Conservation (phyloP, 2,797 vertebrate species). For the Orestias chungarensis region DNA sequence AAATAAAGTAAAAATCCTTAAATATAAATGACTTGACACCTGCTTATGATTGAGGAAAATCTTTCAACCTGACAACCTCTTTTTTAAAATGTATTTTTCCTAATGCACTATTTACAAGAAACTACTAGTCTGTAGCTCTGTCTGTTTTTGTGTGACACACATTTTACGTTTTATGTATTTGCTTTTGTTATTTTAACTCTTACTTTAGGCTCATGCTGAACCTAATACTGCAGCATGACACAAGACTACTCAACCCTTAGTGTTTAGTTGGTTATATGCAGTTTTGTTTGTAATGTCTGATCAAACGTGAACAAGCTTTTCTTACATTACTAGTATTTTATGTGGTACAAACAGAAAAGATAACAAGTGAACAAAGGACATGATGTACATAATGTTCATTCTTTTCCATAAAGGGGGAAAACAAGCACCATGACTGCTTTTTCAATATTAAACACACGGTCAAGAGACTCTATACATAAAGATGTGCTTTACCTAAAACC, state of each 20-base stretch:
- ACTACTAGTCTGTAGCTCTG: constrained; percentile 7
- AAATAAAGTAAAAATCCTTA: constrained; percentile 13
- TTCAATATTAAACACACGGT: too few relatives aligned
- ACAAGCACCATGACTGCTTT: background rate
- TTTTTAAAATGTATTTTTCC: constrained; percentile 51
- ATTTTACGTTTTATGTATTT: constrained; percentile 35
- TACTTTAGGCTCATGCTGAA: background rate
- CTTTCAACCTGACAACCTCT: constrained; percentile 41
- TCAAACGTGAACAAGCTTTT: background rate
- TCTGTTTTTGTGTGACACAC: constrained; percentile 8
- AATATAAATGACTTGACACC: constrained; percentile 31
- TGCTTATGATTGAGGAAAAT: constrained; percentile 29
- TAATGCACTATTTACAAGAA: constrained; percentile 61
- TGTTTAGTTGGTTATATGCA: background rate
- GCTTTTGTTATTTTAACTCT: constrained; percentile 3
- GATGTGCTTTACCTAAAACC: constrained; percentile 66
- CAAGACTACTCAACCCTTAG: background rate
- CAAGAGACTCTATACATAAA: constrained; percentile 45
- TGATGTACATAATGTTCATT: constrained; percentile 1
- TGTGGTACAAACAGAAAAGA: background rate
- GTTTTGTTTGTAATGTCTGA: background rate
- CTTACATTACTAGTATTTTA: background rate
- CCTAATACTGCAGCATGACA: background rate
- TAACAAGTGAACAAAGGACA: background rate
- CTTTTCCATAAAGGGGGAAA: background rate